Conservation (phyloP, 2,888 invertebrate genomes). For the Epirrhoe tristata region DNA sequence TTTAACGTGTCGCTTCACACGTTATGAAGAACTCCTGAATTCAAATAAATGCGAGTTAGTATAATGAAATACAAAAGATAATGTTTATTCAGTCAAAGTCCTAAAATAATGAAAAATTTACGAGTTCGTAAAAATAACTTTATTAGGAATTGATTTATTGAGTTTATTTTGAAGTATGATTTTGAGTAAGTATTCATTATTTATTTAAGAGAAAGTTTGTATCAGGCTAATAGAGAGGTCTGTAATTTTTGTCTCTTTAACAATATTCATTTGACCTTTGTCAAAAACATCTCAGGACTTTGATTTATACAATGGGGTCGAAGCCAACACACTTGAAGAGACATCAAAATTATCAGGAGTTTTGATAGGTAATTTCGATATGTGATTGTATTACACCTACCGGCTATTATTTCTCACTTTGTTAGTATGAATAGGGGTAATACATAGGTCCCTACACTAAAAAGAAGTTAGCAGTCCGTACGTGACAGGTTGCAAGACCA, state of each 20-base stretch:
- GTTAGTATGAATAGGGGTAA: no score
- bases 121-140: constrained; percentile 12
- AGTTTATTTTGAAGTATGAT: constrained; percentile 2
- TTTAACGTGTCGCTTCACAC: constrained; percentile 21
- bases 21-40: constrained; percentile 22
- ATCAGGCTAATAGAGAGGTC: background rate
- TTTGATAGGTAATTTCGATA: no score
- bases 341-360: no score
- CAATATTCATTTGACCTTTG: no score
- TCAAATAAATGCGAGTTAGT: constrained; percentile 19
- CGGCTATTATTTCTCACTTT: no score
- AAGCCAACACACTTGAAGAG: no score
- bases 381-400: no score
- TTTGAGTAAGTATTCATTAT: background rate
- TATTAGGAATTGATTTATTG: constrained; percentile 9
- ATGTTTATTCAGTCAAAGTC: constrained; percentile 17
- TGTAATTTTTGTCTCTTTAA: background rate
- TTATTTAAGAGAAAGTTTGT: background rate
- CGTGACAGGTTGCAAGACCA: no score
- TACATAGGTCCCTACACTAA: no score
- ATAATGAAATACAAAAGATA: constrained; percentile 22
- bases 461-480: no score
- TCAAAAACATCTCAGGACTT: no score
- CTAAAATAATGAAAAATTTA: constrained; percentile 11
- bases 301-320: no score